Conservation (phyloP, 2,888 invertebrate genomes). For the Pogonocherus hispidulus region DNA sequence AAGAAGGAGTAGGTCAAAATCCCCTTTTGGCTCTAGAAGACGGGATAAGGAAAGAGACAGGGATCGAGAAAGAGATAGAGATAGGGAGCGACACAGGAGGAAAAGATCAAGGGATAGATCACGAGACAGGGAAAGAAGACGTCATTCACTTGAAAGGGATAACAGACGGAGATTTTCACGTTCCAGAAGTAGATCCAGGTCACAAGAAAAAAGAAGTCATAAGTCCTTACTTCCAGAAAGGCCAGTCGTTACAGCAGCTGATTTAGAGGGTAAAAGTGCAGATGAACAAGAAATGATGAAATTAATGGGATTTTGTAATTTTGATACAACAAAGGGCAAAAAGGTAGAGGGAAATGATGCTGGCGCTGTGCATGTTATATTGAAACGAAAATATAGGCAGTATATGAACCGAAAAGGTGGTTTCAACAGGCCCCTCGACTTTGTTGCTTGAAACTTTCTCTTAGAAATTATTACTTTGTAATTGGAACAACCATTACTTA, state of each 20-base stretch:
- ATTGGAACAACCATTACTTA: slow-evolving; percentile 55
- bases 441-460: slow-evolving; percentile 79
- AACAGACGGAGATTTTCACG: slow-evolving; percentile 64
- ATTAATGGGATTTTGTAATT: slow-evolving; percentile 96
- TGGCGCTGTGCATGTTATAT: slow-evolving; percentile 95
- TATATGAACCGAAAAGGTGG: slow-evolving; percentile 99
- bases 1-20: slow-evolving; percentile 69
- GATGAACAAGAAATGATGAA: slow-evolving; percentile 96
- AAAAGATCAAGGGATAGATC: slow-evolving; percentile 66
- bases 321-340: slow-evolving; percentile 96
- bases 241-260: slow-evolving; percentile 83
- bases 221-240: slow-evolving; percentile 69
- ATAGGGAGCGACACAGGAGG: slow-evolving; percentile 66
- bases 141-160: slow-evolving; percentile 67
- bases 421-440: slow-evolving; percentile 97
- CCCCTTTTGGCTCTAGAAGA: slow-evolving; percentile 70
- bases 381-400: slow-evolving; percentile 97
- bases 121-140: slow-evolving; percentile 68
- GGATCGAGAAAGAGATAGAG: slow-evolving; percentile 69
- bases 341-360: slow-evolving; percentile 94
- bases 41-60: slow-evolving; percentile 70
- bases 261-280: slow-evolving; percentile 90
- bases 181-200: slow-evolving; percentile 62
- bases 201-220: slow-evolving; percentile 58
- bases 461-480: slow-evolving; percentile 37